Conservation (phyloP, 2,113 vertebrate genomes). For the Melanotaenia duboulayi region DNA sequence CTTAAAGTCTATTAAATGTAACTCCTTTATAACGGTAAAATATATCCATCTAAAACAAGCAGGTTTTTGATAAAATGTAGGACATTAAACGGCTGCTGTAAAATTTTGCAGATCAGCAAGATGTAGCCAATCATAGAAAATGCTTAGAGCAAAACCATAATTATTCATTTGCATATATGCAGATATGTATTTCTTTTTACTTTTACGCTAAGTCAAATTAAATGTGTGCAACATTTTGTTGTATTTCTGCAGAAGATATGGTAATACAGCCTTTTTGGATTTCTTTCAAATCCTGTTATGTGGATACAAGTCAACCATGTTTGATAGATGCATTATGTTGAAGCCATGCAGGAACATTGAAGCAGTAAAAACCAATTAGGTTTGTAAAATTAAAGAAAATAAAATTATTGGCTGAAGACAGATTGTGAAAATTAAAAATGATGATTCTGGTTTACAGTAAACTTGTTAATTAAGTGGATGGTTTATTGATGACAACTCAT, state of each 20-base stretch:
- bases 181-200: background rate
- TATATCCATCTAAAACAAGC: background rate
- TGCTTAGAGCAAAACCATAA: background rate
- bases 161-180: background rate
- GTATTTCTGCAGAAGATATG: too few species aligned
- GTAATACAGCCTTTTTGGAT: background rate
- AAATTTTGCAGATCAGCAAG: constrained; percentile 5
- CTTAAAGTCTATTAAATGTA: background rate
- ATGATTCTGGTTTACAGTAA: constrained; percentile 1
- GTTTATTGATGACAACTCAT: constrained; percentile 6
- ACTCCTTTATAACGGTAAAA: constrained; percentile 9
- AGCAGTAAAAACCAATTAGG: background rate
- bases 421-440: background rate
- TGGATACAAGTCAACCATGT: background rate
- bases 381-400: background rate
- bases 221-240: background rate
- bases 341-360: background rate
- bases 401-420: too few species aligned
- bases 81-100: background rate
- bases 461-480: background rate
- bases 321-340: background rate
- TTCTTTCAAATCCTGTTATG: too few species aligned
- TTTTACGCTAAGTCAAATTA: background rate
- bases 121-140: too few species aligned
- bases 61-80: background rate